Conservation (phyloP, 2,113 vertebrate species). For the Sylvietta virens region DNA sequence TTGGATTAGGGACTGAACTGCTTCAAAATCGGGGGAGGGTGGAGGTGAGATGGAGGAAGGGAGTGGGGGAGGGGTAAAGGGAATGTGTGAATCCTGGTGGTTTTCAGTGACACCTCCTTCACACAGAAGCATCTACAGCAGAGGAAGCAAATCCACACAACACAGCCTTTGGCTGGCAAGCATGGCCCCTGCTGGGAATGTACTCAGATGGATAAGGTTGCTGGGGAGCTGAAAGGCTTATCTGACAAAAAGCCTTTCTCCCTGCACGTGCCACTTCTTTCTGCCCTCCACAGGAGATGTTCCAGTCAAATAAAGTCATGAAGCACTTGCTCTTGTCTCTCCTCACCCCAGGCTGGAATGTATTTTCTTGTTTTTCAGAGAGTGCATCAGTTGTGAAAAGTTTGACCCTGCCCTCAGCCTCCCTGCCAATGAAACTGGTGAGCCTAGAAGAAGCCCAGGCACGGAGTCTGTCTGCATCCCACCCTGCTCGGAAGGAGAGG, state of each 20-base stretch:
- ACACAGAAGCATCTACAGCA: neutral
- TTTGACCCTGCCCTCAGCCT: conserved; percentile 81
- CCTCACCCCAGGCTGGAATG: neutral
- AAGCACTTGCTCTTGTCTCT: neutral
- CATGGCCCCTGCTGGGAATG: neutral
- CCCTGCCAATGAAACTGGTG: conserved; percentile 92
- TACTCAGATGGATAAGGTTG: neutral
- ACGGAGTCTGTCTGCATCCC: conserved; percentile 84
- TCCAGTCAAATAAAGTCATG: neutral
- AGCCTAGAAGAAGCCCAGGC: conserved; percentile 96
- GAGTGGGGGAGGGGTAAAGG: neutral
- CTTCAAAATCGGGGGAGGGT: neutral
- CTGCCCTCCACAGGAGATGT: neutral
- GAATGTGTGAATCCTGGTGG: neutral
- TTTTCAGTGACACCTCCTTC: neutral
- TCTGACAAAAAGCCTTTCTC: conserved; percentile 22
- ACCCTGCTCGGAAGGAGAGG: conserved; percentile 86
- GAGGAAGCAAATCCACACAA: neutral
- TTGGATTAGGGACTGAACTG: neutral
- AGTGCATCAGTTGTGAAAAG: conserved; percentile 78
- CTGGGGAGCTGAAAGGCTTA: conserved; percentile 2
- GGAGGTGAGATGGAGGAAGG: neutral
- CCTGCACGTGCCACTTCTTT: neutral
- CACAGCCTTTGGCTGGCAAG: neutral
- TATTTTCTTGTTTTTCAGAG: conserved; percentile 65